Base-by-base conservation (phyloP, 2,888 invertebrate genomes). In the Choristoneura rosaceana region DNA sequence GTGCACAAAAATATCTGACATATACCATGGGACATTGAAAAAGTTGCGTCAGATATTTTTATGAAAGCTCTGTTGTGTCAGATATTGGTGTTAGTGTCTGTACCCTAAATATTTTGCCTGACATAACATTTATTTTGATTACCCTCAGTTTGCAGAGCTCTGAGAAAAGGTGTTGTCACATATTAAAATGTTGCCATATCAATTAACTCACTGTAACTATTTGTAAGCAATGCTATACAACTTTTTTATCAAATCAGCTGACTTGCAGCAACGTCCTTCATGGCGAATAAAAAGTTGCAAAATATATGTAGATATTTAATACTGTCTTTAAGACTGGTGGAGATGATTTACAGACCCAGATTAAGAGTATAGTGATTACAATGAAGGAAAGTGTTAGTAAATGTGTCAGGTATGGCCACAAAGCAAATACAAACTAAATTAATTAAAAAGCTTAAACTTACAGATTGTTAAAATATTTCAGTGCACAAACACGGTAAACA, bases 401-500 rank as follows among this genome's bases (percentile, higher is more conserved):
- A 41, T 65, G 45, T 52, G 17, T 43, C 60, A 66, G 45, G 33
- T 9, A 10, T 55, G 38, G 33, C 33, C n/a, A 61, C 43, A 33
- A 58, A 62, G 55, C 9, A 47, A 55, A 15, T 34, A 47, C 60
- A 43, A 66, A 58, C 10, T 41, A 17, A 63, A 55, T 52, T 15
- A 55, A 52, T 4, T 2, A 52, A 52, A 55, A 55, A 66, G 43
- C 61, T 59, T 33, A 25, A 14, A 69, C 73, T 73, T 69, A 73
- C 73, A 69, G 14, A 38, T 68, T 58, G 43, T 41, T 38, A 71
- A 67, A 71, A 41, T 47, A 58, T 71, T 62, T 45, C 38, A 68
- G 67, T 47, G 41, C 62, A 71, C 67, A 62, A 63, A 47, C 34
- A 58, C 67, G 58, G 62, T 77, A 74, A 79, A 80, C 76, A 70